Evolutionary conservation across 2,113 vertebrate species (phyloP), one percentile per base, ranked within the genome.

Genomic region (Rousettus leschenaultii): DNA sequence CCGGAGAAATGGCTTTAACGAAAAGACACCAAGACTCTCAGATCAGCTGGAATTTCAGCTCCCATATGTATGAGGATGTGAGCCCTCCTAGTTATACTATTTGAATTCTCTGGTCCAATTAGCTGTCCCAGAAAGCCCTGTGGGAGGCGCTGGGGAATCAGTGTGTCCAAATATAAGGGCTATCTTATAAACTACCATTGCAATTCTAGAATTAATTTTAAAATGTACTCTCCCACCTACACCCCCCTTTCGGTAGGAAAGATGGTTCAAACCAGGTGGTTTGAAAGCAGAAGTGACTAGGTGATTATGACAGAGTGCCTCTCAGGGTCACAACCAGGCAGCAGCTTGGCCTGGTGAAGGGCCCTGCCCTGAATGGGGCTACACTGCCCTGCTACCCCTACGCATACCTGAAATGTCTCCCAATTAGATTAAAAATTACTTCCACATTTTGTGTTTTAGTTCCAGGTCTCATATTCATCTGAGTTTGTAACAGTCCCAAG

Each of bases 371-470:
- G 65, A 80, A 75, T 12, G 8, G 14, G 22, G 33, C 21, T 71
- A 30, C 75, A 9, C 24, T 28, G 14, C 13, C 33, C 38, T 0
- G 5, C 28, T 19, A 71, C 40, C 55, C 53, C 84, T 5, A 55
- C 45, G 45, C 33, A 35, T 53, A 26, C 45, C 59, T 33, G 55
- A 33, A 14, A 30, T 26, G 43, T 11, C 1, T 13, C 55, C 40
- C 1, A 2, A 2, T 35, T 73, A 51, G 26, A 66, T 43, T 16
- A 74, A 66, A 10, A 10, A 35, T 55, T 2, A 57, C 66, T 51
- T 80, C 59, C 35, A 83, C 35, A 33, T 86, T 71, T 97, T 87
- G 84, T 89, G 79, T 93, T 96, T 97, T 91, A 96, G 74, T 86
- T 92, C 70, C 3, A 0, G 78, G 93, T 94, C 89, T 91, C 77